Evolutionary conservation across 2,113 vertebrate genomes (phyloP), one percentile per base, ranked within the genome.

Genomic region (Benthochromis sp.): DNA sequence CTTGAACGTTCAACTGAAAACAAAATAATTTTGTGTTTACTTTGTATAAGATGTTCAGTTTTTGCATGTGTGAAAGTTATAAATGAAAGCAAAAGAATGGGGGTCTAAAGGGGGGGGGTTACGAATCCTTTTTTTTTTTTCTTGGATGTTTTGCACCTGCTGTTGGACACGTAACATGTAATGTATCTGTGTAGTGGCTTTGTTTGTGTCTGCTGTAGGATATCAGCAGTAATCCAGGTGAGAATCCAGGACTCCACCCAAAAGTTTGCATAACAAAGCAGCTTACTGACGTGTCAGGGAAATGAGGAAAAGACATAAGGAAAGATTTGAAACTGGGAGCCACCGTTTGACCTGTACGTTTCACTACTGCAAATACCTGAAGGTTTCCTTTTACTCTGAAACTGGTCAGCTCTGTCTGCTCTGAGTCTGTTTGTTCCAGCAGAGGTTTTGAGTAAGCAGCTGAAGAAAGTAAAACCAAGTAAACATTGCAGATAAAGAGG

Each of bases 231-330:
- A 85, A 82, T 88, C 73, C 73, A 87, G 81, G 80, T 85, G 73
- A 80, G 61, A 78, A 66, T 53, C 9, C 50, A 34, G 36, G 5
- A 9, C 88, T 24, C 80, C 57, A 2, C 82, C 78, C 45, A 31
- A 45, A 31, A 10, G 21, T 91, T 86, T 89, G 86, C 80, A 83
- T 81, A 80, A 86, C 80, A 82, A 90, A 90, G 40, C 59, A 13
- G 69, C 38, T 83, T 66, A 27, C 16, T 45, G 50, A 52, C 34
- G 19, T 40, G 29, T 84, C 40, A 17, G 53, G 52, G 40, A 66
- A 82, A 69, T 45, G 3, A 40, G 76, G 40, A 47, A 40, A 59
- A 38, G 53, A 57, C 16, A n/a, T 53, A 31, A 50, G 21, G 38
- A 27, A 73, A 54, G 57, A 52, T 82, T 27, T 45, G 27, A 71